Evolutionary conservation across 1,140 invertebrate genomes (phyloP), one percentile per base, ranked within the genome.

Genomic region (Plodia interpunctella): DNA sequence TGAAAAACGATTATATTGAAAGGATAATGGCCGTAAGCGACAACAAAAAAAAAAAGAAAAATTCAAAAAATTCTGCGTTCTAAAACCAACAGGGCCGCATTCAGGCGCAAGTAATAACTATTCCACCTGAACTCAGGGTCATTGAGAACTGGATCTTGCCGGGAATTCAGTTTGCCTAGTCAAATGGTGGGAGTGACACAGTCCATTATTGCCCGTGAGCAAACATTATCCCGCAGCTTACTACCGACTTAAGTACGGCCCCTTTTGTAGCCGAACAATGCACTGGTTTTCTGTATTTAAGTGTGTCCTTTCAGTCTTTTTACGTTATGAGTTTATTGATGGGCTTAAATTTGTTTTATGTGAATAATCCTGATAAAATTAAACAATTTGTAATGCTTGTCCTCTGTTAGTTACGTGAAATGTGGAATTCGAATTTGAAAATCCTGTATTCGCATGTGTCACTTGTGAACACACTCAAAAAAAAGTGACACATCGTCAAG

Each of bases 161-260:
- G 62, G 58, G 53, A 15, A 54, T 52, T 63, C 55, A 72, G 80
- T 79, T 80, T 81, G 74, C 74, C 66, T 74, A 80, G 74, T 76
- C 75, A 74, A 81, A 83, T 80, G 73, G 74, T 63, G 63, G 60
- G 59, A 64, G 71, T 70, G 69, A 82, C 74, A 78, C 66, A 63
- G 63, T 65, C 76, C 72, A 76, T 82, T 81, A 85, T 85, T 85
- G 80, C 76, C 69, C 77, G 70, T 70, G 72, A 65, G 70, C 78
- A 83, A 83, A 80, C 78, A 85, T 75, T 66, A 71, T 56, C 62
- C 65, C 49, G 63, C n/a, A n/a, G 72, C 70, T 77, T 74, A 74
- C 77, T 74, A 74, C 77, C 66, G 49, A 28, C 65, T 72, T 73
- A 71, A 74, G 60, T 68, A 68, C 55, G 59, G 63, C 69, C 70